Evolutionary conservation across 2,888 invertebrate species (phyloP), one percentile per base, ranked within the genome.

Genomic region (Aquatica leii): DNA sequence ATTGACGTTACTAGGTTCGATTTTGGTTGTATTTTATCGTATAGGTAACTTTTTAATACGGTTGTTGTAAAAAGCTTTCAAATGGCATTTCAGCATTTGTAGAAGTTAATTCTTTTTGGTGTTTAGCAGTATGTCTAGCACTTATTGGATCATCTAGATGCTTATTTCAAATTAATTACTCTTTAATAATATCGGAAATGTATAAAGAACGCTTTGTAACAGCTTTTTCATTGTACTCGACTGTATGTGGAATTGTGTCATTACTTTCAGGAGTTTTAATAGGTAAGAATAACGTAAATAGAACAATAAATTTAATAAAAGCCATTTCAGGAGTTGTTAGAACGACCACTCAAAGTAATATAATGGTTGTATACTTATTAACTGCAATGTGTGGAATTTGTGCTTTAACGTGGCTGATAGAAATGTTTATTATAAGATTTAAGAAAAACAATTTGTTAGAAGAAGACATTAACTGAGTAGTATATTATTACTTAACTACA

Each of bases 211-310:
- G 88, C 71, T 91, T 91, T 73, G 87, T 91, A 6, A 88, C 89
- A 0, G 92, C 91, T 0, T 86, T 91, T 71, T 89, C 91, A 0
- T 79, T 92, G 37, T 91, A 87, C 72, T 90, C 91, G 76, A 85
- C 91, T 21, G 86, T 91, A 62, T 89, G 88, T 66, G 92, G 91
- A 1, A 81, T 87, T 18, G 83, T 88, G 4, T 88, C 88, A 78
- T 84, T 91, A 24, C 70, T 88, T 14, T 86, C 89, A 55, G 90
- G 90, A 51, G 88, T 90, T 1, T 76, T 91, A 58, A 87, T 90
- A 71, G 91, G 92, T 85, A 77, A 83, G 83, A 66, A 15, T 31
- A 3, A 24, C 14, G n/a, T 21, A 20, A 3, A 12, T 2, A n/a
- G 3, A 40, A 12, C 2, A 40, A 4, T 53, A 62, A 60, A 63